phyloP scores from a whole-genome alignment of 2,888 invertebrate genomes.

The Caenorhabditis sulstoni region DNA sequence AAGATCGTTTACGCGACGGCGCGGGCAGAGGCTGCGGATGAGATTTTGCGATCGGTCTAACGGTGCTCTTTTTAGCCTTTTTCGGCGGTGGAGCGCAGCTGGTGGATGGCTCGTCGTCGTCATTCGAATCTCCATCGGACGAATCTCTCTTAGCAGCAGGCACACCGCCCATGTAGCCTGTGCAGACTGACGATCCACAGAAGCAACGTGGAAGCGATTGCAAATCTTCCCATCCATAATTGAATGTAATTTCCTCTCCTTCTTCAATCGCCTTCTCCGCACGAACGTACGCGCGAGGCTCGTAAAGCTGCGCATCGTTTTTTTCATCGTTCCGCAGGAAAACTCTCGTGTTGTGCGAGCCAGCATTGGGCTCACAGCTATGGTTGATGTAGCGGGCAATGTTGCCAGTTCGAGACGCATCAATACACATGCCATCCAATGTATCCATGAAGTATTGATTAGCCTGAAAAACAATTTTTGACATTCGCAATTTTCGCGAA shows the following conservation, averaged over 20 bases:
- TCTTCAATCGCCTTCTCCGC: background rate
- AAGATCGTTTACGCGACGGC: too few relatives aligned
- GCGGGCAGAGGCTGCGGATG: too few relatives aligned
- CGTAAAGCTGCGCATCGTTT: background rate
- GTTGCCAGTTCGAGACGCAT: constrained; percentile 19
- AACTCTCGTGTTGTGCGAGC: background rate
- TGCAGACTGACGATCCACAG: background rate
- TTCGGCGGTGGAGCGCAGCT: too few relatives aligned
- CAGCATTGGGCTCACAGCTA: constrained; percentile 27
- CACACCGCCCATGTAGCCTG: too few relatives aligned
- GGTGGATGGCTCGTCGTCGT: too few relatives aligned
- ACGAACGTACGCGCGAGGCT: background rate
- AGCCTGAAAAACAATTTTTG: too few relatives aligned
- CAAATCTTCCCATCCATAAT: background rate
- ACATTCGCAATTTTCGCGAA: too few relatives aligned
- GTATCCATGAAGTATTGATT: constrained; percentile 23
- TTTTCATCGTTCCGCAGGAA: background rate
- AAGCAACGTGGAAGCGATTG: background rate
- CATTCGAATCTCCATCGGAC: too few relatives aligned
- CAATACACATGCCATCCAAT: constrained; percentile 3
- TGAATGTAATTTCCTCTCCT: constrained; percentile 8
- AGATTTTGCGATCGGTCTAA: too few relatives aligned
- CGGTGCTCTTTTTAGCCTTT: too few relatives aligned
- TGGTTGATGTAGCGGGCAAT: constrained; percentile 34
- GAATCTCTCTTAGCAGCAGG: too few relatives aligned